Base-by-base conservation (phyloP, 2,113 vertebrate species). In the Calidris pugnax region DNA sequence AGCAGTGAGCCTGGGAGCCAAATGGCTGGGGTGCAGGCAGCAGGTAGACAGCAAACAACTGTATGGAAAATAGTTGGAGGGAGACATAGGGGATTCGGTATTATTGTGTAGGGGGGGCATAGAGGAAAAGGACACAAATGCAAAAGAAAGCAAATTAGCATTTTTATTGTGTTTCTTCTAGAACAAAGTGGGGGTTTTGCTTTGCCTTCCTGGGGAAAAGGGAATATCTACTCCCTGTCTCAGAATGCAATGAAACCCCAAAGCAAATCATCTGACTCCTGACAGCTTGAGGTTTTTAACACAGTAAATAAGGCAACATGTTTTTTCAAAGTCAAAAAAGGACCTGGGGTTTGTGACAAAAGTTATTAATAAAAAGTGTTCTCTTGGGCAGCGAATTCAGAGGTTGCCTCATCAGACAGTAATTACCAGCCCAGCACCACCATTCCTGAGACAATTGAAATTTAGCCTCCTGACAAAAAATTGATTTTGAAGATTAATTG, bases 401-500 rank as follows among this genome's bases (percentile, higher is more conserved):
- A 95, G 57, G 62, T 66, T 90, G 57, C 68, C 53, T 91, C 88
- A 72, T 92, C 92, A 88, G 90, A 57, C 80, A 95, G 74, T 69
- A 76, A 90, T 95, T 93, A 87, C 77, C 86, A 92, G 80, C 69
- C 62, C 86, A 78, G 83, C 57, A 85, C 33, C 68, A 87, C 39
- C 48, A 45, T 57, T 81, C 86, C 94, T 75, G 60, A 94, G 90
- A 94, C 93, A 93, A 81, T 11, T 85, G 97, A 89, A 97, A 96
- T 92, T 64, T 87, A 96, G 84, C 73, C 87, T 94, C 64, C 73
- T 92, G 91, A 85, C 95, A 95, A 92, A 96, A 92, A 82, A 96
- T 83, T 95, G 90, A 95, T 93, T 91, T 87, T 85, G 57, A 95
- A 97, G 95, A 97, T 91, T 92, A 95, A 95, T 97, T 95, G 84